Conservation (phyloP, 2,888 invertebrate species). For the Conus canariensis region DNA sequence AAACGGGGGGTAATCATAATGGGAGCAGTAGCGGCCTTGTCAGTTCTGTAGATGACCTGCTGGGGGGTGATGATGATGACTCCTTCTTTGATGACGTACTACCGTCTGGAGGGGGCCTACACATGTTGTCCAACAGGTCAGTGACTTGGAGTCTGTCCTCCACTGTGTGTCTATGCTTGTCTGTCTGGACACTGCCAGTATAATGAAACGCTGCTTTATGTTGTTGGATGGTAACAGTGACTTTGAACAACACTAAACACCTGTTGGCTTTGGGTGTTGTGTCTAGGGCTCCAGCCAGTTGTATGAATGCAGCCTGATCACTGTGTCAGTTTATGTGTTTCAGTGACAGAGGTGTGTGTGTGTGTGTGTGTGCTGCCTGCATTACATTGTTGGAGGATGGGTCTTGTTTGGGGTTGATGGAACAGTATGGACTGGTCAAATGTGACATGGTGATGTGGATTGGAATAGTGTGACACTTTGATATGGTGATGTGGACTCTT, state of each 20-base stretch:
- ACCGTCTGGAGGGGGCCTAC: conserved; percentile 11
- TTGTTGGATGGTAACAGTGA: no score
- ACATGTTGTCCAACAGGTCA: conserved; percentile 23
- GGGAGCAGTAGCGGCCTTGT: background rate
- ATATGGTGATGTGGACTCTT: background rate
- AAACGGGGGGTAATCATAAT: background rate
- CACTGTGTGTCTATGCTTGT: no score
- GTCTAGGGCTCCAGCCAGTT: no score
- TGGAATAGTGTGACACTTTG: background rate
- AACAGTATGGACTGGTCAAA: background rate
- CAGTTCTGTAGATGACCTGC: conserved; percentile 22
- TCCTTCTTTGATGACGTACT: conserved; percentile 74
- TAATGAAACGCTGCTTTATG: no score
- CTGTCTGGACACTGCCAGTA: no score
- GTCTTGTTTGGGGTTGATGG: background rate
- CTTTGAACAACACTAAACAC: no score
- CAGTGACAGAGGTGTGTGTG: no score
- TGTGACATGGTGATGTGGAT: background rate
- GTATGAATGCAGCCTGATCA: no score
- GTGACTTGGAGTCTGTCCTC: background rate
- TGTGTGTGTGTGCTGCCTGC: background rate
- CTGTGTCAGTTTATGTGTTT: no score
- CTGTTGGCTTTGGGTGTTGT: no score
- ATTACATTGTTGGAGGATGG: background rate
- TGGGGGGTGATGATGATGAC: conserved; percentile 70